Evolutionary conservation across 53 echinoderm and acorn worm genomes (phyloP).

Genomic region (Henricia sp.): DNA sequence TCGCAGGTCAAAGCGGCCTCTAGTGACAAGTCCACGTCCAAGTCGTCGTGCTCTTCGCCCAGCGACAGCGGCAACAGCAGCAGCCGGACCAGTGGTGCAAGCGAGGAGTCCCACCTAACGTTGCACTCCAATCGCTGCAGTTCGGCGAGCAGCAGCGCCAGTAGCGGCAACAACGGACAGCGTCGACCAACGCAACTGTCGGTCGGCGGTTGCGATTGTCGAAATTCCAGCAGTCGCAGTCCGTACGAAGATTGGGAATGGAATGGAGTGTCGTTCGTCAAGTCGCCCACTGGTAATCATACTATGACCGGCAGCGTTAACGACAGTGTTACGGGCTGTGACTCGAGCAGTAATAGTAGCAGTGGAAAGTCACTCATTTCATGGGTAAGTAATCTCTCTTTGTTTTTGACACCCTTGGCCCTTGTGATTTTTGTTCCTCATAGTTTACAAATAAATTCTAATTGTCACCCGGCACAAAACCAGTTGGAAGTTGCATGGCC

Average conservation of each 20-base stretch:
- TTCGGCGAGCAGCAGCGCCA: constrained; percentile 19
- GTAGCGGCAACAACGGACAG: constrained; percentile 16
- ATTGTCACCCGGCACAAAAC: no score
- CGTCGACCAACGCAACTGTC: neutral
- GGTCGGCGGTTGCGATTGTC: constrained; percentile 6
- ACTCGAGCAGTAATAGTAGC: neutral
- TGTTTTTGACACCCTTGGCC: no score
- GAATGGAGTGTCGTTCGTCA: constrained; percentile 61
- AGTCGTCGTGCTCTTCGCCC: constrained; percentile 31
- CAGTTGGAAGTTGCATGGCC: no score
- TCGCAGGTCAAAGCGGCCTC: constrained; percentile 12
- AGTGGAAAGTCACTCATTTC: constrained; percentile 3
- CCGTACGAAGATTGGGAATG: constrained; percentile 77
- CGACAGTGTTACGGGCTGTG: constrained; percentile 16
- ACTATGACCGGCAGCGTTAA: constrained; percentile 15
- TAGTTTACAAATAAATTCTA: no score
- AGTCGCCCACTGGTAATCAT: constrained; percentile 23
- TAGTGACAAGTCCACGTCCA: constrained; percentile 36
- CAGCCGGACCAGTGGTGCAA: constrained; percentile 54
- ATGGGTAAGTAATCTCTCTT: constrained; percentile 60
- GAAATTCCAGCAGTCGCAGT: constrained; percentile 46
- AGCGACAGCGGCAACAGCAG: constrained; percentile 52
- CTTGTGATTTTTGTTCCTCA: no score
- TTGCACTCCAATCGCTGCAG: constrained; percentile 20
- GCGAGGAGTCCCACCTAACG: constrained; percentile 33